Base-by-base conservation (phyloP, 1,140 invertebrate genomes). In the Aethina tumida region DNA sequence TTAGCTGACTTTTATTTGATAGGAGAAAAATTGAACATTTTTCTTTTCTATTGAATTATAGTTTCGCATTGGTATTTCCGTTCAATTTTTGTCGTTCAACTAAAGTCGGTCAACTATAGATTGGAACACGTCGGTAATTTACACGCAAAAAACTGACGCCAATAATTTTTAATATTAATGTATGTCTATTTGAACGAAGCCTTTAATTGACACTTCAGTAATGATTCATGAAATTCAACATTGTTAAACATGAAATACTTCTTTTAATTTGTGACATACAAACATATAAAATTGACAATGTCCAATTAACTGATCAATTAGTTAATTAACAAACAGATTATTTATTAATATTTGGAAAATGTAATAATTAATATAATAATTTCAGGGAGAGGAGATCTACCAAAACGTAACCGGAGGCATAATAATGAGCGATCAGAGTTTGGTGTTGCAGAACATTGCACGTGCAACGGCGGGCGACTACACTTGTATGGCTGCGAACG, bases 391-490 rank as follows among this genome's bases (percentile, higher is more conserved):
- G 31, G 81, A 86, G 56, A 72, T 88, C 38, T 77, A 75, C 60
- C 82, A 85, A 61, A 87, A 87, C 62, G 73, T 78, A 17, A 73
- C 74, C 3, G 74, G 73, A 8, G 82, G 84, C 9, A 69, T 89
- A 6, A 83, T 90, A 35, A 67, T 88, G 39, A 87, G 80, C 55
- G 84, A 86, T 58, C 77, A 81, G 50, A 86, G 84, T 46, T 63
- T 91, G 33, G 83, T 89, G 0, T 72, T 90, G 17, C 85, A 88
- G 56, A 77, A 76, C 38, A 78, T 90, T 27, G 82, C 75, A n/a
- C 66, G 80, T 38, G 70, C 74, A 35, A 79, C 81, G 2, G 82
- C 82, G 3, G 86, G 86, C 1, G 75, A 81, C 53, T 90, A 87
- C 58, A 84, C 79, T 20, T 90, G 86, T 56, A 66, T 82, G 44